A percentile compares a stretch with the other conserved stretches of the same genome.
phyloP scores from a whole-genome alignment of 64 coral and sea anemone species.

The Cladopsammia gracilis region DNA sequence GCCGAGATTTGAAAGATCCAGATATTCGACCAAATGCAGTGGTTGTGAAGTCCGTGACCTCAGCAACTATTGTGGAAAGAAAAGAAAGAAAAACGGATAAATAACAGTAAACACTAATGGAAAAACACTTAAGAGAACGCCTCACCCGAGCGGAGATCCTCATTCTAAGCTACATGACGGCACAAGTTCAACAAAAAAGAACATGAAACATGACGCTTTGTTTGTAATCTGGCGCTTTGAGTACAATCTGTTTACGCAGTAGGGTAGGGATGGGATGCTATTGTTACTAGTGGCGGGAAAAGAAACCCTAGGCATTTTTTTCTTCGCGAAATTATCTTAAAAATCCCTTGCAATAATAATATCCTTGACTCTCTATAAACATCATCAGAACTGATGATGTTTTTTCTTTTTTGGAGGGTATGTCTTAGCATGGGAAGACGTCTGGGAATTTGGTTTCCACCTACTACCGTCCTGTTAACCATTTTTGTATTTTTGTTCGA shows the following conservation, averaged over 20 bases:
- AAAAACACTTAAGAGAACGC: neutral
- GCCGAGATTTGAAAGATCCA: slow-evolving; percentile 94
- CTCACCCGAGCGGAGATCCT: slow-evolving; percentile 92
- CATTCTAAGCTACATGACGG: slow-evolving; percentile 80
- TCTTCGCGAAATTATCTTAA: too few relatives aligned
- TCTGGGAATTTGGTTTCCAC: too few relatives aligned
- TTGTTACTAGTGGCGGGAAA: slow-evolving; percentile 11
- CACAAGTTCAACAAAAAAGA: neutral
- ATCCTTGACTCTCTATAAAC: too few relatives aligned
- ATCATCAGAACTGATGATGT: too few relatives aligned
- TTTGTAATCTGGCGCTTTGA: neutral
- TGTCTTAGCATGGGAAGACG: too few relatives aligned
- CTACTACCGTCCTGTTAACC: too few relatives aligned
- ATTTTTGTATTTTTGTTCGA: too few relatives aligned
- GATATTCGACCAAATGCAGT: slow-evolving; percentile 80
- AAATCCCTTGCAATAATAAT: too few relatives aligned
- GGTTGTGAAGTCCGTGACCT: slow-evolving; percentile 82
- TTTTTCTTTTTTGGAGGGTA: too few relatives aligned
- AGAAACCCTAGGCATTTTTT: too few relatives aligned
- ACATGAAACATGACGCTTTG: too few relatives aligned
- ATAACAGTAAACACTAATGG: slow-evolving; percentile 6
- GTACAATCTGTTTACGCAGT: neutral
- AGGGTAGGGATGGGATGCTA: neutral
- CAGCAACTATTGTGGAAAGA: slow-evolving; percentile 69
- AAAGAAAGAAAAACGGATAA: slow-evolving; percentile 25